A percentile compares a stretch with the other conserved stretches of the same genome.
Evolutionary conservation across 30 jellyfish, hydroid and myxozoan genomes (phyloP).

Genomic region (Hydractinia echinata): DNA sequence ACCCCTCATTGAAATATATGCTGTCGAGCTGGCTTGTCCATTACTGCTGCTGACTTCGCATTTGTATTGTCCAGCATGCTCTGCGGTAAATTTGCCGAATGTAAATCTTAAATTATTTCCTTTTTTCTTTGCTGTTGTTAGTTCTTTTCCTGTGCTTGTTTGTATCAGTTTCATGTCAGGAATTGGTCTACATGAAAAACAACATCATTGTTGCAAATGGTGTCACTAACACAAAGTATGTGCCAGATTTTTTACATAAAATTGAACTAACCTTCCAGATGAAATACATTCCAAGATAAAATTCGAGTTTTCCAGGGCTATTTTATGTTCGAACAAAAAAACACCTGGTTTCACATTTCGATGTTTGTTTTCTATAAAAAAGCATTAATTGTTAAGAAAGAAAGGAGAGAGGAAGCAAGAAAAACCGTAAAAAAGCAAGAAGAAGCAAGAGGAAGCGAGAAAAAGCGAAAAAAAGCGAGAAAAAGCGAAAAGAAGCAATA

Average conservation of each 20-base stretch:
- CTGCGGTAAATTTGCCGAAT: constrained; percentile 49
- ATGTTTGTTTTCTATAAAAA: background rate
- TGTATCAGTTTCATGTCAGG: constrained; percentile 64
- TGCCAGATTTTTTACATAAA: background rate
- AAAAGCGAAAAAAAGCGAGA: too few relatives aligned
- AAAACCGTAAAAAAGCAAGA: too few relatives aligned
- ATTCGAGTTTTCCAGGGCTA: constrained; percentile 54
- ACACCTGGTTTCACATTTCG: constrained; percentile 59
- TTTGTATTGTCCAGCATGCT: constrained; percentile 67
- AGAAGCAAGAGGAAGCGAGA: too few relatives aligned
- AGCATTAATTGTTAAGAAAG: too few relatives aligned
- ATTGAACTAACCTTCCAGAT: constrained; percentile 66
- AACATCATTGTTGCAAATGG: background rate
- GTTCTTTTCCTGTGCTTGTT: constrained; percentile 39
- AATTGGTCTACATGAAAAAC: constrained; percentile 69
- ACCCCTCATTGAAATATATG: constrained; percentile 64
- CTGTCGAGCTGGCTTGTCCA: constrained; percentile 59
- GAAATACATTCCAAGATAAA: constrained; percentile 81
- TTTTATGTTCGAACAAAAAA: constrained; percentile 58
- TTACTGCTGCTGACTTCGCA: constrained; percentile 71
- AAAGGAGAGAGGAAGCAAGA: too few relatives aligned
- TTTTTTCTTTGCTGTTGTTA: constrained; percentile 49
- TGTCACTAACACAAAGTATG: background rate
- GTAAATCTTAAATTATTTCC: constrained; percentile 66
- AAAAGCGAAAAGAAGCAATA: too few relatives aligned